Conservation (phyloP, 2,888 invertebrate genomes). For the Acrocera orbiculus region DNA sequence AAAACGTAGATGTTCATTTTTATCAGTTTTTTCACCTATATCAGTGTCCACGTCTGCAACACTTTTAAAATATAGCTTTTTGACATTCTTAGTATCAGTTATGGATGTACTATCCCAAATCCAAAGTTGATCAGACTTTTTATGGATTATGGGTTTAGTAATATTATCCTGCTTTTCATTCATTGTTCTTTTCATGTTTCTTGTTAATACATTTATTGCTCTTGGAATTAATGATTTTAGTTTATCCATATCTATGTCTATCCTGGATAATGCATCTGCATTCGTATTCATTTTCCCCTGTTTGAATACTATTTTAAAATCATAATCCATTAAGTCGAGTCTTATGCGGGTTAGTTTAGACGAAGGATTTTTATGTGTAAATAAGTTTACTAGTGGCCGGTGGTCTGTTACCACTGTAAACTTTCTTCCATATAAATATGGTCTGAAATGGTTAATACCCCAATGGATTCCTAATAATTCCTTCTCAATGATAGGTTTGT, state of each 20-base stretch:
- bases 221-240: background rate
- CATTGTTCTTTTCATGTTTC: background rate
- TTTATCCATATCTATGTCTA: background rate
- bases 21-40: no score
- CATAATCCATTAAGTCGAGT: conserved; percentile 2
- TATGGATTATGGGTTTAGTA: no score
- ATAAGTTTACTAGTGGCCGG: background rate
- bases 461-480: conserved; percentile 14
- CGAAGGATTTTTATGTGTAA: conserved; percentile 1
- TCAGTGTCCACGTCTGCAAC: no score
- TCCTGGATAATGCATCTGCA: background rate
- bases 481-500: conserved; percentile 16
- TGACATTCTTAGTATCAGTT: no score
- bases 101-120: no score
- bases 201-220: conserved; percentile 9
- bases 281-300: conserved; percentile 1
- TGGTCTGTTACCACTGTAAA: conserved; percentile 11
- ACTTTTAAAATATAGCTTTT: no score
- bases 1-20: no score
- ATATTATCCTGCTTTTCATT: no score
- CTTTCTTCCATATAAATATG: conserved; percentile 17
- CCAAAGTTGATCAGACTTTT: no score
- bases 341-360: conserved; percentile 1
- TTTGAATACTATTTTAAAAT: background rate
- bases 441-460: conserved; percentile 16